phyloP scores from a whole-genome alignment of 1,140 invertebrate genomes.

The Dysdera silvatica region DNA sequence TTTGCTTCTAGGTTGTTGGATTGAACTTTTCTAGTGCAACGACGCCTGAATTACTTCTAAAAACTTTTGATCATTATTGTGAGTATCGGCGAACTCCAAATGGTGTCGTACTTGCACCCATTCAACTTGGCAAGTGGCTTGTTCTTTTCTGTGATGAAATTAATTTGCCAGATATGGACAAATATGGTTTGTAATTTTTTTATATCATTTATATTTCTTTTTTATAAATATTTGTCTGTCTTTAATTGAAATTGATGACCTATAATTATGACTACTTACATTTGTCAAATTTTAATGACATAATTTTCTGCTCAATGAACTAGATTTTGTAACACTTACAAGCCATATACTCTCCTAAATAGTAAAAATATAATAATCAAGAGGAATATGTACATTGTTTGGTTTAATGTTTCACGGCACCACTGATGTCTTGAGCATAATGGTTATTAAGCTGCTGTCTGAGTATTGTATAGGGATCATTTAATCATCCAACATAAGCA shows the following conservation, averaged over 20 bases:
- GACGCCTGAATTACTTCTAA: constrained; percentile 91
- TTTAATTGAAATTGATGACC: neutral
- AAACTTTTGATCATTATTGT: constrained; percentile 99
- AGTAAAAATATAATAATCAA: no score
- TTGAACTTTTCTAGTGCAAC: constrained; percentile 99
- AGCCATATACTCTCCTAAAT: no score
- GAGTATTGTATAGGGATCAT: no score
- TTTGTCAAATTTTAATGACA: no score
- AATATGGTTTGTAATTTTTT: constrained; percentile 62
- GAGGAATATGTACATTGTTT: no score
- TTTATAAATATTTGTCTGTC: neutral
- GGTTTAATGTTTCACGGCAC: no score
- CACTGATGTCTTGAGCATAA: no score
- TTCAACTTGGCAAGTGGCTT: constrained; percentile 96
- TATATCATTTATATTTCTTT: no score
- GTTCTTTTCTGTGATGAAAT: constrained; percentile 99
- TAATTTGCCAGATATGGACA: constrained; percentile 98
- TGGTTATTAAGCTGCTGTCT: no score
- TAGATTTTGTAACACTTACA: no score
- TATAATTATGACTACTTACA: neutral
- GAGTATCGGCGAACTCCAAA: constrained; percentile 95
- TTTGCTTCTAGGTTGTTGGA: constrained; percentile 64
- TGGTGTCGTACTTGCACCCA: constrained; percentile 86
- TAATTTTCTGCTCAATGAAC: no score
- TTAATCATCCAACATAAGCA: no score